phyloP scores from a whole-genome alignment of 2,797 vertebrate species.

The Vespertilio murinus region DNA sequence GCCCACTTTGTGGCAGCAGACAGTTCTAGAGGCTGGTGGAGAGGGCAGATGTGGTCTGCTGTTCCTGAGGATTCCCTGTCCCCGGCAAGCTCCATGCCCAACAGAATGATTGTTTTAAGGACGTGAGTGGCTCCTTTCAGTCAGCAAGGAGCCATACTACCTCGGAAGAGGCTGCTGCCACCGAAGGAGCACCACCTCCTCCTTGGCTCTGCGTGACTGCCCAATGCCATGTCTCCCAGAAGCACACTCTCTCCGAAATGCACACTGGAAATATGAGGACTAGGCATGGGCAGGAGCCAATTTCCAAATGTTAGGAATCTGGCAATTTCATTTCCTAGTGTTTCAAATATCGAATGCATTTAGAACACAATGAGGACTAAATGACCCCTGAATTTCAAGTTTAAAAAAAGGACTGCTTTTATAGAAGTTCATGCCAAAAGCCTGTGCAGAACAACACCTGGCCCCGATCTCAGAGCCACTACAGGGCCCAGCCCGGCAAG shows the following conservation, averaged over 20 bases:
- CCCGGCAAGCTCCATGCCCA: background rate
- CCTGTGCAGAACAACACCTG: slow-evolving; percentile 14
- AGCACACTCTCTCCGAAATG: background rate
- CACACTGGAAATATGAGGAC: slow-evolving; percentile 9
- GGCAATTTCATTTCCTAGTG: slow-evolving; percentile 57
- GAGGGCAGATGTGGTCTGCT: background rate
- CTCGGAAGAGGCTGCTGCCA: background rate
- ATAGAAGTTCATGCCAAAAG: slow-evolving; percentile 34
- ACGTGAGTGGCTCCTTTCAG: background rate
- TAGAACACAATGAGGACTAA: slow-evolving; percentile 59
- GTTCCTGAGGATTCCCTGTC: background rate
- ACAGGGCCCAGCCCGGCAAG: background rate
- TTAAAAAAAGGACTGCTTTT: slow-evolving; percentile 10
- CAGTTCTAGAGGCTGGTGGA: background rate
- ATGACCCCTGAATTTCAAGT: slow-evolving; percentile 43
- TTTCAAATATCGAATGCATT: slow-evolving; percentile 67
- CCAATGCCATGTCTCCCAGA: background rate
- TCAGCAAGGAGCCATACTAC: background rate
- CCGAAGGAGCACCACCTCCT: background rate
- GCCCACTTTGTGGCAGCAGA: background rate
- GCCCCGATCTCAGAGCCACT: background rate
- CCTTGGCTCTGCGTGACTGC: background rate
- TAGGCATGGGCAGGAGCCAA: slow-evolving; percentile 14
- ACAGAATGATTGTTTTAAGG: background rate
- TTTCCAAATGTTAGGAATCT: slow-evolving; percentile 67